A percentile compares a stretch with the other conserved stretches of the same genome.
phyloP scores from a whole-genome alignment of 2,113 vertebrate genomes.

The Ammodytes dubius region DNA sequence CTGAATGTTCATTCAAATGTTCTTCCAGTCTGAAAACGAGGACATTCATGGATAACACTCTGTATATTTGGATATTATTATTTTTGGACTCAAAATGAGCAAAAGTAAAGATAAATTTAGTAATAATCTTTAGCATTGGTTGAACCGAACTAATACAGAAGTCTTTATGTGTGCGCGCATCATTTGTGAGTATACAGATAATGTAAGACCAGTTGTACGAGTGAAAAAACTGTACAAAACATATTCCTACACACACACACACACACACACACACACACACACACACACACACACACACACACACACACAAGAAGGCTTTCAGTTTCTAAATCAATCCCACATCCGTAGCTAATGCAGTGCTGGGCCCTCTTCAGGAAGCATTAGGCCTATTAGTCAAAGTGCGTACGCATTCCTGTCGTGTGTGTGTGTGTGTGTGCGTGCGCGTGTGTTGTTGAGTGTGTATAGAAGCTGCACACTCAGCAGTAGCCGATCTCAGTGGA shows the following conservation, averaged over 20 bases:
- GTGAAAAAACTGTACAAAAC: conserved; percentile 52
- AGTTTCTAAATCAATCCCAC: conserved; percentile 86
- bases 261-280: conserved; percentile 28
- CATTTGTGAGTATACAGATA: conserved; percentile 63
- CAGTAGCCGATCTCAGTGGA: conserved; percentile 80
- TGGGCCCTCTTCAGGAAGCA: conserved; percentile 84
- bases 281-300: conserved; percentile 19
- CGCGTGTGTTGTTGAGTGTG: conserved; percentile 32
- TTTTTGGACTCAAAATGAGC: not conserved
- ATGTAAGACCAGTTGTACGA: conserved; percentile 29
- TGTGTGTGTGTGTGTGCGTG: conserved; percentile 40
- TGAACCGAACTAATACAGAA: conserved; percentile 9
- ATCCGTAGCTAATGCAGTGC: conserved; percentile 85
- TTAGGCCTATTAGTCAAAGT: conserved; percentile 86
- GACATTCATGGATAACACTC: not conserved
- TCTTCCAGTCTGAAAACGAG: conserved; percentile 1
- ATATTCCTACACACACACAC: conserved; percentile 38
- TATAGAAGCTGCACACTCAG: conserved; percentile 78
- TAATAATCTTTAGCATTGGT: conserved; percentile 1
- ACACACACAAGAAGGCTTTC: conserved; percentile 76
- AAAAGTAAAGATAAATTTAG: conserved; percentile 31
- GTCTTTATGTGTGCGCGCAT: conserved; percentile 7
- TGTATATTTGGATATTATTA: not conserved
- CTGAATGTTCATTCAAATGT: not conserved
- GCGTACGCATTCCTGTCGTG: conserved; percentile 68